phyloP scores from a whole-genome alignment of 2,113 vertebrate genomes.

The Hippocampus guttulatus region DNA sequence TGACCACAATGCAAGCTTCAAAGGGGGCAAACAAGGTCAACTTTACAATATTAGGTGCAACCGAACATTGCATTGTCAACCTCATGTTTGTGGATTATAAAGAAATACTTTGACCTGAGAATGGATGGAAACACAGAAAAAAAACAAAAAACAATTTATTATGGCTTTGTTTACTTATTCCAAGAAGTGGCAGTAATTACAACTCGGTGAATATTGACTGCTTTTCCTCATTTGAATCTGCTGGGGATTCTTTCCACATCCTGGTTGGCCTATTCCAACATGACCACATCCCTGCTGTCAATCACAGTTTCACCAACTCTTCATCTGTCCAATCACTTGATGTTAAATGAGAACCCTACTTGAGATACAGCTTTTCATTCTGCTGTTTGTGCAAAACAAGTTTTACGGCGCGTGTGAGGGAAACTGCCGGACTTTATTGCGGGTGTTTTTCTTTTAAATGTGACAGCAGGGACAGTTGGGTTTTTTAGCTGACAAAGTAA shows the following conservation, averaged over 20 bases:
- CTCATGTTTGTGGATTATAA: background rate
- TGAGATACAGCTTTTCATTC: background rate
- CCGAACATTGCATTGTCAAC: background rate
- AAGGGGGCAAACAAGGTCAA: background rate
- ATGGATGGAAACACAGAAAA: background rate
- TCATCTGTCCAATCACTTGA: background rate
- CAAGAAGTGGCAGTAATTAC: background rate
- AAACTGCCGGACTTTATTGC: constrained; percentile 3
- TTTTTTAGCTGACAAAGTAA: constrained; percentile 28
- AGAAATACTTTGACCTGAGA: background rate
- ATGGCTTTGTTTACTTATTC: background rate
- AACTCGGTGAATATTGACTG: background rate
- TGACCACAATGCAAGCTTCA: background rate
- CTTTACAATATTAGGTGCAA: background rate
- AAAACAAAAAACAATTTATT: background rate
- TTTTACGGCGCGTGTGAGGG: background rate
- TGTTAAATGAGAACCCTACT: background rate
- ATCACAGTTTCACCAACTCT: background rate
- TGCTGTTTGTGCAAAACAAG: background rate
- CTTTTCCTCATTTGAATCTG: background rate
- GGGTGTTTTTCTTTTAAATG: constrained; percentile 16
- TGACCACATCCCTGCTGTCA: background rate
- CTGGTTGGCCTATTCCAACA: background rate
- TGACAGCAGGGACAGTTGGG: constrained; percentile 13
- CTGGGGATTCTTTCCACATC: background rate